A percentile compares a stretch with the other conserved stretches of the same genome.
phyloP scores from a whole-genome alignment of 2,888 invertebrate genomes.

The Tetheella fluctuosa region DNA sequence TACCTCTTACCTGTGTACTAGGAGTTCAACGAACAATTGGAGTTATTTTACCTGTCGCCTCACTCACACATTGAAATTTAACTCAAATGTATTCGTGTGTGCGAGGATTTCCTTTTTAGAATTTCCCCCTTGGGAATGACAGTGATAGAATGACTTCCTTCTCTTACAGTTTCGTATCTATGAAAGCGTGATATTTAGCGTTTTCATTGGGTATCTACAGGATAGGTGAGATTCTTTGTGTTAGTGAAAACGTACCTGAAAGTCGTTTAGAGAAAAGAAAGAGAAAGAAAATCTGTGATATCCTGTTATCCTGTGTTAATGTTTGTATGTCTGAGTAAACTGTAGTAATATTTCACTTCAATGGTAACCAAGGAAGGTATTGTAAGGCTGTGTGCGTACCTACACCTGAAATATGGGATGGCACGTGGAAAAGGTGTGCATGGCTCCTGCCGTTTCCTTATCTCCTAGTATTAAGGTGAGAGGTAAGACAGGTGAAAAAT shows the following conservation, averaged over 20 bases:
- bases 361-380: not conserved
- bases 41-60: slow-evolving; percentile 50
- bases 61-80: slow-evolving; percentile 19
- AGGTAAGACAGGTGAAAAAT: slow-evolving; percentile 77
- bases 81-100: not conserved
- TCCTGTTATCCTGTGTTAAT: not conserved
- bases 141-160: not conserved
- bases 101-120: not conserved
- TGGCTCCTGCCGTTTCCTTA: slow-evolving; percentile 52
- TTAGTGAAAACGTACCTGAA: not conserved
- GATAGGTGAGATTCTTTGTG: not conserved
- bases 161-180: not conserved
- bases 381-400: slow-evolving; percentile 33
- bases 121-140: slow-evolving; percentile 1
- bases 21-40: slow-evolving; percentile 54
- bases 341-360: slow-evolving; percentile 8
- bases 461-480: slow-evolving; percentile 75
- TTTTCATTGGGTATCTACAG: not conserved
- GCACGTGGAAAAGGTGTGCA: slow-evolving; percentile 54
- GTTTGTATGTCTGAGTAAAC: not conserved
- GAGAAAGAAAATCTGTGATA: not conserved
- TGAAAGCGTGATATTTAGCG: not conserved
- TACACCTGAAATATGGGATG: slow-evolving; percentile 53
- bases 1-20: slow-evolving; percentile 65
- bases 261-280: not conserved